Conservation (phyloP, 2,797 vertebrate species). For the Hemibagrus guttatus region DNA sequence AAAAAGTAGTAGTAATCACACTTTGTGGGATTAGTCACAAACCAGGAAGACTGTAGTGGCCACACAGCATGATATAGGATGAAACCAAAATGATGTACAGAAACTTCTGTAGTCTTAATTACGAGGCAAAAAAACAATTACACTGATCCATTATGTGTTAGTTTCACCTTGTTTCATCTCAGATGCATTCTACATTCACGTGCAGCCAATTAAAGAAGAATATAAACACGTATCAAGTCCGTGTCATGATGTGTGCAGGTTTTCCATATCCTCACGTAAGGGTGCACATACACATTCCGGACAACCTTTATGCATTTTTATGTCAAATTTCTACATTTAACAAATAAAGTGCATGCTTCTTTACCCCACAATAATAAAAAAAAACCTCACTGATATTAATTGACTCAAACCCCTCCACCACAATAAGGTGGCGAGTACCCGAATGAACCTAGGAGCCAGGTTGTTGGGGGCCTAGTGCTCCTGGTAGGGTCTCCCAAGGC, state of each 20-base stretch:
- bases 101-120: constrained; percentile 1
- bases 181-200: not conserved
- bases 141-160: not conserved
- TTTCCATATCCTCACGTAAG: not conserved
- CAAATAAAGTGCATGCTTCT: no score
- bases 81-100: not conserved
- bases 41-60: not conserved
- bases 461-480: no score
- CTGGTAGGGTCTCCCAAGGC: no score
- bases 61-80: not conserved
- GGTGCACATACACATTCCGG: not conserved
- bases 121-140: not conserved
- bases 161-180: not conserved
- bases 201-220: not conserved
- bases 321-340: not conserved
- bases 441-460: no score
- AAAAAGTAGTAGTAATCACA: not conserved
- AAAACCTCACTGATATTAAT: not conserved
- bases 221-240: not conserved
- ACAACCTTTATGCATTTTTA: not conserved
- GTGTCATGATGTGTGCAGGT: not conserved
- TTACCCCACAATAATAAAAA: no score
- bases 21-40: not conserved
- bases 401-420: no score
- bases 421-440: no score